Percentiles rank a stretch among this genome's conserved stretches.
These are phyloP conservation scores for Caiman crocodilus DNA, from an alignment of 2,797 vertebrate genomes.

Conservation along the genomic window DNA sequence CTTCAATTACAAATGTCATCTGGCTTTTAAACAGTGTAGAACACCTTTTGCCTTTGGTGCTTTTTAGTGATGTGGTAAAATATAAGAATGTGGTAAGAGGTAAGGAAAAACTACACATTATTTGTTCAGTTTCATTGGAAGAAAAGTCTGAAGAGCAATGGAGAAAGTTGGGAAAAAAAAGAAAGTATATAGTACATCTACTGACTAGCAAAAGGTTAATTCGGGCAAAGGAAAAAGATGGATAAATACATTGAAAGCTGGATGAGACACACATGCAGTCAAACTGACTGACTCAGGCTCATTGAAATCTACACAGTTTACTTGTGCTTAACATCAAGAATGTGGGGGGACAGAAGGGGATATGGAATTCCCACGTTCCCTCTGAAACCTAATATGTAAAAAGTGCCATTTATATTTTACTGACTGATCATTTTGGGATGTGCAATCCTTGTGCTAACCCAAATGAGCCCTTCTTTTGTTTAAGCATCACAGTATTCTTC, in stretches of 20 bases:
- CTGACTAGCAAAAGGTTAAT: neutral
- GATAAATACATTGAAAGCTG: neutral
- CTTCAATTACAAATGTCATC: neutral
- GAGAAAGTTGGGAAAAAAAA: neutral
- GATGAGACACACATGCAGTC: neutral
- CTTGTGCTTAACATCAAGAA: neutral
- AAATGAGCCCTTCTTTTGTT: neutral
- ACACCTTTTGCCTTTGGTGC: neutral
- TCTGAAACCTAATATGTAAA: neutral
- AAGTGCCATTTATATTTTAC: neutral
- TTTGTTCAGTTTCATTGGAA: neutral
- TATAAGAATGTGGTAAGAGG: neutral
- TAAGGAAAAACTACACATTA: rapidly evolving
- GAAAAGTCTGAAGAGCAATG: neutral
- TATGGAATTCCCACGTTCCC: neutral
- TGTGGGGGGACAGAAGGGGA: neutral
- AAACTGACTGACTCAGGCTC: neutral
- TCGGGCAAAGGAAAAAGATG: neutral
- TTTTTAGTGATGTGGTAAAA: neutral
- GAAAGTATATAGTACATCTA: rapidly evolving
- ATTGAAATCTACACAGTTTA: neutral
- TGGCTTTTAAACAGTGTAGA: neutral
- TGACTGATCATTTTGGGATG: neutral
- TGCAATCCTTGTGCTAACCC: neutral
- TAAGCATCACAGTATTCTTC: neutral